phyloP scores from a whole-genome alignment of 1,140 invertebrate species.

The Helicoverpa zea region DNA sequence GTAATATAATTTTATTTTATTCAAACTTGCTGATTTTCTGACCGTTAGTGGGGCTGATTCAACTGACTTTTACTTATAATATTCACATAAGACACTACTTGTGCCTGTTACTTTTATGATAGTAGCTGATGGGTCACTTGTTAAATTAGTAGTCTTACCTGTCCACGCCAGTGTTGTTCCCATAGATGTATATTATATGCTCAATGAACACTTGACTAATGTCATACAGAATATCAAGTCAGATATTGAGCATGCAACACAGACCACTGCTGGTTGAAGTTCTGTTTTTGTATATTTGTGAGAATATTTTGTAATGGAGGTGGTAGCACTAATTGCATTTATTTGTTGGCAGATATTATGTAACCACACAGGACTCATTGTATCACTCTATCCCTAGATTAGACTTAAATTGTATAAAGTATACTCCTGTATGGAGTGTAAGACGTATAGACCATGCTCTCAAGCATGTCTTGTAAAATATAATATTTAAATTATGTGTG shows the following conservation, averaged over 20 bases:
- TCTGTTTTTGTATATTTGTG: not conserved
- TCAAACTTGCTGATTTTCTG: slow-evolving; percentile 1
- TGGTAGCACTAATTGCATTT: slow-evolving; percentile 32
- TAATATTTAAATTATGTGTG: slow-evolving; percentile 33
- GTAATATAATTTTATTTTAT: slow-evolving; percentile 50
- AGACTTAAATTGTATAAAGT: slow-evolving; percentile 47
- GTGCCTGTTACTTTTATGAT: not conserved
- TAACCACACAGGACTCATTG: not conserved
- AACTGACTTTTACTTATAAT: not conserved
- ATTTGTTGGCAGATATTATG: slow-evolving; percentile 7
- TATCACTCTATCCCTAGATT: slow-evolving; percentile 20
- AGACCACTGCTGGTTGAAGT: not conserved
- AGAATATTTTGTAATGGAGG: slow-evolving; percentile 14
- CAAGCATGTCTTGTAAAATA: slow-evolving; percentile 24
- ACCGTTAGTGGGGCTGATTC: not conserved
- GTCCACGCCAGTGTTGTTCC: not conserved
- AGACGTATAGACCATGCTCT: slow-evolving; percentile 11
- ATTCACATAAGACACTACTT: not conserved
- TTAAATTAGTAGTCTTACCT: not conserved
- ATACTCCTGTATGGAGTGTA: not conserved
- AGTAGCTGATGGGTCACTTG: not conserved
- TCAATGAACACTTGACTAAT: too few species aligned
- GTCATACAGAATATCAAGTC: too few species aligned
- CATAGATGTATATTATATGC: slow-evolving; percentile 6
- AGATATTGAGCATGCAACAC: too few species aligned